These are phyloP conservation scores for Mesitornis unicolor DNA, from an alignment of 2,113 vertebrate genomes.

Conservation along the genomic window DNA sequence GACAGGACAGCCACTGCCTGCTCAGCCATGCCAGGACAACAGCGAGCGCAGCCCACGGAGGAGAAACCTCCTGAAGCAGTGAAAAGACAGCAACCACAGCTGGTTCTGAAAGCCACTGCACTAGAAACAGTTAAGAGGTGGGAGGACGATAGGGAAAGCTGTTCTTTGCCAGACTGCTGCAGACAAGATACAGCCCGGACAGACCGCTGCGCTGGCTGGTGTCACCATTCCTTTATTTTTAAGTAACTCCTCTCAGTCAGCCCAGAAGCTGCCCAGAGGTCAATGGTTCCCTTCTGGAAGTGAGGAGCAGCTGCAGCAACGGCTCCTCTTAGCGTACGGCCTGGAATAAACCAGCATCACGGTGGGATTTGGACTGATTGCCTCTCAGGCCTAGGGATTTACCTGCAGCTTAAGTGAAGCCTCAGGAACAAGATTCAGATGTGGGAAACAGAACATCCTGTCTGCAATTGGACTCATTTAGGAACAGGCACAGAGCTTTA, in stretches of 20 bases:
- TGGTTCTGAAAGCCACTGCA: background rate
- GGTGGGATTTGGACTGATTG: background rate
- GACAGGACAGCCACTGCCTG: background rate
- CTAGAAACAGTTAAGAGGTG: background rate
- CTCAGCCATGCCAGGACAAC: background rate
- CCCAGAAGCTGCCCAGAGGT: background rate
- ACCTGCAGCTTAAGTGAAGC: background rate
- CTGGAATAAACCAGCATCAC: background rate
- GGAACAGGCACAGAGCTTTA: background rate
- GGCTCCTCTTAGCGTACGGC: background rate
- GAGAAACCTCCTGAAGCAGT: background rate
- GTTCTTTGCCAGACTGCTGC: background rate
- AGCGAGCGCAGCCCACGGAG: background rate
- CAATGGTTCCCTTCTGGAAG: background rate
- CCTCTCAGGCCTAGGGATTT: background rate
- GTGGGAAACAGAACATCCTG: background rate
- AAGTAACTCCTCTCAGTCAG: background rate
- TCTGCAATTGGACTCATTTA: background rate
- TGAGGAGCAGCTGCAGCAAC: background rate
- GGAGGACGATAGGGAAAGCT: background rate
- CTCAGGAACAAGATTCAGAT: background rate
- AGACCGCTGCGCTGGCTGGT: background rate
- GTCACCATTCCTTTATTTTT: background rate
- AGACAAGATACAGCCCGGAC: background rate
- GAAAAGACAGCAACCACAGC: background rate